Percentiles rank a stretch among this genome's conserved stretches.
phyloP scores from a whole-genome alignment of 2,888 invertebrate species.

The Tipula confusa region DNA sequence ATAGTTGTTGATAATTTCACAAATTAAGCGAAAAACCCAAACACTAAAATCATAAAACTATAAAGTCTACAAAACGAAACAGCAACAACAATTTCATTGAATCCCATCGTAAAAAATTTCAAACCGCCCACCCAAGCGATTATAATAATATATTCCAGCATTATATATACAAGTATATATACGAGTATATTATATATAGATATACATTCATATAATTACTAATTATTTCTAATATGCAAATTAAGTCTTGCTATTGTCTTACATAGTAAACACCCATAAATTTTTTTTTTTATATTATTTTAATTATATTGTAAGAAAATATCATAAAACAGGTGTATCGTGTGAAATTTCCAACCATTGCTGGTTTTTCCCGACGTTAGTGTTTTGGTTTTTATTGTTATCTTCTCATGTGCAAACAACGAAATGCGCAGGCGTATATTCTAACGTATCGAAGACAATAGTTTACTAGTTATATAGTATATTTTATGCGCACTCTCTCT shows the following conservation, averaged over 20 bases:
- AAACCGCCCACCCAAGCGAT: neutral
- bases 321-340: constrained; percentile 20
- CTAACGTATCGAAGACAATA: neutral
- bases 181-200: too few relatives aligned
- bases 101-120: neutral
- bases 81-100: neutral
- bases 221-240: constrained; percentile 6
- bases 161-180: neutral
- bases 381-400: neutral
- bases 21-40: neutral
- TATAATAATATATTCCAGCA: neutral
- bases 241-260: neutral
- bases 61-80: neutral
- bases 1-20: neutral
- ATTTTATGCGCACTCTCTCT: neutral
- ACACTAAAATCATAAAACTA: neutral
- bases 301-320: neutral
- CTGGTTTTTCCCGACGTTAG: neutral
- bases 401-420: neutral
- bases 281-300: neutral
- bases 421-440: neutral
- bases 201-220: constrained; percentile 12
- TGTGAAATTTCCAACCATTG: neutral
- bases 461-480: neutral
- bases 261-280: neutral